Conservation (phyloP, 2,113 vertebrate species). For the Excalfactoria chinensis region DNA sequence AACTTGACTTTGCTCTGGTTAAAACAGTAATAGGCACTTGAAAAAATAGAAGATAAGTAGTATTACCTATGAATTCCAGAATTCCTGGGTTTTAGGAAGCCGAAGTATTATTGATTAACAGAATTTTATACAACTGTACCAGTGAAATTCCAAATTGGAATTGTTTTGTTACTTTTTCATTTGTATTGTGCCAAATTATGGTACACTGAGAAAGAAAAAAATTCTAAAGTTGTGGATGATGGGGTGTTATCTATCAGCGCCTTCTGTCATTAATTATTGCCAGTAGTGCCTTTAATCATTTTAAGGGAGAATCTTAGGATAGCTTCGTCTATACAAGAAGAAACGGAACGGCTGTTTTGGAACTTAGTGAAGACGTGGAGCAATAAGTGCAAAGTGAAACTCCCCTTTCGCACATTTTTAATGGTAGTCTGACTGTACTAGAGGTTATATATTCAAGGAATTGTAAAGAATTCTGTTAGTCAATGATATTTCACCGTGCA, state of each 20-base stretch:
- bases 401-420: slow-evolving; percentile 78
- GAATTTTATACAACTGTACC: slow-evolving; percentile 95
- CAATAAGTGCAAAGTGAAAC: slow-evolving; percentile 85
- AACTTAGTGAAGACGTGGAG: slow-evolving; percentile 79
- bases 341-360: slow-evolving; percentile 49
- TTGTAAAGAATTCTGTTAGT: slow-evolving; percentile 97
- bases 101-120: slow-evolving; percentile 90
- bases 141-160: slow-evolving; percentile 99
- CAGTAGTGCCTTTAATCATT: slow-evolving; percentile 98
- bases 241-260: slow-evolving; percentile 76
- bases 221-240: slow-evolving; percentile 76
- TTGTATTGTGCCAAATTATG: slow-evolving; percentile 96
- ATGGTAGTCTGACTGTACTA: slow-evolving; percentile 82
- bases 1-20: slow-evolving; percentile 97
- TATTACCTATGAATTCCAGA: slow-evolving; percentile 90
- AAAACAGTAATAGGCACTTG: slow-evolving; percentile 90
- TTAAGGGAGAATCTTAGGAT: slow-evolving; percentile 89
- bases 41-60: slow-evolving; percentile 81
- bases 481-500: slow-evolving; percentile 86
- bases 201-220: slow-evolving; percentile 86
- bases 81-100: slow-evolving; percentile 86
- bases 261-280: slow-evolving; percentile 88
- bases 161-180: slow-evolving; percentile 94
- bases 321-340: slow-evolving; percentile 67
- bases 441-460: slow-evolving; percentile 80